Evolutionary conservation across 2,797 vertebrate species (phyloP).

Genomic region (Acipenser transmontanus): DNA sequence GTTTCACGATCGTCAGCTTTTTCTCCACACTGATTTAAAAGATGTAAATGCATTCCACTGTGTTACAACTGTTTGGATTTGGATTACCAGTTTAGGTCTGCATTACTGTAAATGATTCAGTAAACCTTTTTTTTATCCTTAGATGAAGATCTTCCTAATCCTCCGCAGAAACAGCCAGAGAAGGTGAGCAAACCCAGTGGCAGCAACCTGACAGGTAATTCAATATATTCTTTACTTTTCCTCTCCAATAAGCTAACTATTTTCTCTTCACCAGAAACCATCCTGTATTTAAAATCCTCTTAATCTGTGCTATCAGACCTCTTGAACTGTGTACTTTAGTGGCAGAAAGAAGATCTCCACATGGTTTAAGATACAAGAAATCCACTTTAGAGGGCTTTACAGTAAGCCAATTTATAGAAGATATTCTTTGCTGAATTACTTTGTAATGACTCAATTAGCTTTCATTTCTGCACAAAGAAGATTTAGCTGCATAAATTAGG

Average conservation of each 20-base stretch:
- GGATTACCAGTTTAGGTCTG: background rate
- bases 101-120: background rate
- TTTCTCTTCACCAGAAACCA: conserved; percentile 16
- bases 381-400: conserved; percentile 86
- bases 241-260: background rate
- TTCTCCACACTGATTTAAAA: too few species aligned
- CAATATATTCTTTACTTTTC: conserved; percentile 26
- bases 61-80: too few species aligned
- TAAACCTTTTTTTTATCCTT: conserved; percentile 31
- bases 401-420: conserved; percentile 98
- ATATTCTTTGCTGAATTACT: conserved; percentile 94
- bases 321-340: conserved; percentile 29
- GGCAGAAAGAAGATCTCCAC: conserved; percentile 52
- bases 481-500: conserved; percentile 99
- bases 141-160: conserved; percentile 42
- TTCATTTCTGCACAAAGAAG: conserved; percentile 99
- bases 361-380: conserved; percentile 71
- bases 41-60: too few species aligned
- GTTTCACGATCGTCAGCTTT: too few species aligned
- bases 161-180: conserved; percentile 20
- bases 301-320: conserved; percentile 19
- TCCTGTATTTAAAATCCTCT: conserved; percentile 8
- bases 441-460: conserved; percentile 99
- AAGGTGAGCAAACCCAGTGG: conserved; percentile 28
- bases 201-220: conserved; percentile 45